Conservation (phyloP, 2,797 vertebrate genomes). For the Rhabdophis nuchalis region DNA sequence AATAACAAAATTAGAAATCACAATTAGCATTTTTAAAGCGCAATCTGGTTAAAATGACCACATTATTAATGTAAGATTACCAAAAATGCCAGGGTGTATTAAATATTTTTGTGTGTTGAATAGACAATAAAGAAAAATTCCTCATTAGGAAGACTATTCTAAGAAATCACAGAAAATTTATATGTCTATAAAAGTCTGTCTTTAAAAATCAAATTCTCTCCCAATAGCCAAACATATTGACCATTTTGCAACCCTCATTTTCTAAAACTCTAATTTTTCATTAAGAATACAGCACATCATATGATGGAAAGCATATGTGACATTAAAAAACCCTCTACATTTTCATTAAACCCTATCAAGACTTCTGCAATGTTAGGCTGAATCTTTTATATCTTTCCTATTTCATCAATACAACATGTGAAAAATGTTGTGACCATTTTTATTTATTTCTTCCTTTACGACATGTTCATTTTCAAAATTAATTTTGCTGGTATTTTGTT, state of each 20-base stretch:
- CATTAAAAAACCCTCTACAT: not conserved
- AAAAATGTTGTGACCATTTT: not conserved
- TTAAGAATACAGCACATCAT: not conserved
- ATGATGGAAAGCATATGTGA: not conserved
- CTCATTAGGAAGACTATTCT: not conserved
- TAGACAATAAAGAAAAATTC: not conserved
- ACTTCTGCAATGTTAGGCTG: rapidly evolving
- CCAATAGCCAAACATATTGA: not conserved
- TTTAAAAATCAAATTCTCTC: not conserved
- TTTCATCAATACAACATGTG: not conserved
- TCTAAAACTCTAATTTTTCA: not conserved
- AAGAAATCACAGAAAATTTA: not conserved
- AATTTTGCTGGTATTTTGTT: not conserved
- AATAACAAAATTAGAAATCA: not conserved
- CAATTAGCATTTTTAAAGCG: not conserved
- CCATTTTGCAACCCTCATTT: not conserved
- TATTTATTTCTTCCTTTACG: not conserved
- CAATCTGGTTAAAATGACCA: not conserved
- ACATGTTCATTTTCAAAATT: not conserved
- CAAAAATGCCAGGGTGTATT: not conserved
- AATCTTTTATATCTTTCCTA: not conserved
- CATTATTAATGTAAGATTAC: not conserved
- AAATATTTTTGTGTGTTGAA: not conserved
- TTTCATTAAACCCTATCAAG: not conserved
- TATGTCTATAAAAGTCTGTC: not conserved